These are phyloP conservation scores for Gymnoscelis rufifasciata DNA, from an alignment of 2,888 invertebrate genomes.

Conservation along the genomic window DNA sequence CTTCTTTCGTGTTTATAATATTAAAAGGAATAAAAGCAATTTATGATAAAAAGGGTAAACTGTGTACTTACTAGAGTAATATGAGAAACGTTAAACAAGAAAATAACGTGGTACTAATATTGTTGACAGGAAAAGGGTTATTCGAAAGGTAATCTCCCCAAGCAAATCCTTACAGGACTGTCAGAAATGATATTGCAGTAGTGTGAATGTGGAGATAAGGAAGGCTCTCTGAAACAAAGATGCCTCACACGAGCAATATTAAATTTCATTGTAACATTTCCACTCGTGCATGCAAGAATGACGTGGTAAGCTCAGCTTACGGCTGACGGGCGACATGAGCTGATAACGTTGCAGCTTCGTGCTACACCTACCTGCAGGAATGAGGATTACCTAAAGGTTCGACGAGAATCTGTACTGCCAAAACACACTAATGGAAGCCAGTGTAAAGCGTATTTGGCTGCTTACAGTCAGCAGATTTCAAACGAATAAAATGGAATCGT, in stretches of 20 bases:
- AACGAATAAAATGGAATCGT: not conserved
- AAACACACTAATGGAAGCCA: too few species aligned
- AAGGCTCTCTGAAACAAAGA: slow-evolving; percentile 21
- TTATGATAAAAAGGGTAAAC: too few species aligned
- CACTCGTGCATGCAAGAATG: slow-evolving; percentile 28
- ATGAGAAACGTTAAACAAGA: too few species aligned
- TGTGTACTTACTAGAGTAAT: too few species aligned
- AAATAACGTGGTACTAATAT: not conserved
- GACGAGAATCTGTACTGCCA: too few species aligned
- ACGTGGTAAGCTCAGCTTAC: slow-evolving; percentile 32
- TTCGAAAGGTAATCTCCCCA: not conserved
- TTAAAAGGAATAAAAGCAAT: too few species aligned
- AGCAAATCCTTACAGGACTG: not conserved
- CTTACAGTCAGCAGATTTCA: not conserved
- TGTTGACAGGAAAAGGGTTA: not conserved
- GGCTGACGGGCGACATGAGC: slow-evolving; percentile 5
- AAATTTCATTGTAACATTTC: slow-evolving; percentile 33
- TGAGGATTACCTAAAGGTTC: not conserved
- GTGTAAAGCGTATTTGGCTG: too few species aligned
- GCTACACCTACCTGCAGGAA: not conserved
- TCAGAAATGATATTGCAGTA: not conserved
- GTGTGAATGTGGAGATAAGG: slow-evolving; percentile 9
- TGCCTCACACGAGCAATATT: slow-evolving; percentile 23
- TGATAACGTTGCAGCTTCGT: slow-evolving; percentile 11
- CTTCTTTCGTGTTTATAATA: too few species aligned